Evolutionary conservation across 2,113 vertebrate species (phyloP), one percentile per base, ranked within the genome.

Genomic region (Dolichotis patagonum): DNA sequence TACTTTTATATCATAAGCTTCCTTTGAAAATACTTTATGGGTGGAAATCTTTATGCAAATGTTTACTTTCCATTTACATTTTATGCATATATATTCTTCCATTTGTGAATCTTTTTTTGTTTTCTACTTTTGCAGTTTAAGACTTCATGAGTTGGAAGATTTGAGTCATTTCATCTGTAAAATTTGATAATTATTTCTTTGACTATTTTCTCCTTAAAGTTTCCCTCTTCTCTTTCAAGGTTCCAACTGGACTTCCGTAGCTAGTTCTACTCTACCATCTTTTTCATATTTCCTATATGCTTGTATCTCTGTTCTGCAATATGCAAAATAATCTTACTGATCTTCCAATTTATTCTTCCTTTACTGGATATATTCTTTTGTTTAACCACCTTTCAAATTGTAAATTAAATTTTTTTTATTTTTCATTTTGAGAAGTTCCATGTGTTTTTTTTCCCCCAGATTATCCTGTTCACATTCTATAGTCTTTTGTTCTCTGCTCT

Each of bases 341-440:
- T 43, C n/a, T 88, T 75, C 41, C 24, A 56, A 11, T n/a, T 92
- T 60, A 56, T 89, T 63, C 35, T 77, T 90, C 58, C 80, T 90
- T 85, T 71, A 71, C 19, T 71, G 41, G n/a, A n/a, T n/a, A n/a
- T n/a, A n/a, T 86, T 90, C 71, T 95, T 90, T 41, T 43, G 35
- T 87, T 82, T 56, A 63, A 54, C 28, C 3, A 46, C 14, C n/a
- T 32, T 83, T 92, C 73, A 24, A 62, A 75, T 58, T 65, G 92
- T 83, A 88, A 65, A 49, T 96, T 67, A 88, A 88, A 92, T 67
- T 49, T 77, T 49, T 77, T 82, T 63, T 52, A 38, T 35, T 83
- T 89, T 89, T 88, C 6, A 65, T 96, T 88, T 84, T 58, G 46
- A 77, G 30, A 92, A 83, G 35, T 88, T 92, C 28, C 81, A 24